These are phyloP conservation scores for Tonatia bakeri DNA, from an alignment of 2,113 vertebrate species.

Conservation along the genomic window DNA sequence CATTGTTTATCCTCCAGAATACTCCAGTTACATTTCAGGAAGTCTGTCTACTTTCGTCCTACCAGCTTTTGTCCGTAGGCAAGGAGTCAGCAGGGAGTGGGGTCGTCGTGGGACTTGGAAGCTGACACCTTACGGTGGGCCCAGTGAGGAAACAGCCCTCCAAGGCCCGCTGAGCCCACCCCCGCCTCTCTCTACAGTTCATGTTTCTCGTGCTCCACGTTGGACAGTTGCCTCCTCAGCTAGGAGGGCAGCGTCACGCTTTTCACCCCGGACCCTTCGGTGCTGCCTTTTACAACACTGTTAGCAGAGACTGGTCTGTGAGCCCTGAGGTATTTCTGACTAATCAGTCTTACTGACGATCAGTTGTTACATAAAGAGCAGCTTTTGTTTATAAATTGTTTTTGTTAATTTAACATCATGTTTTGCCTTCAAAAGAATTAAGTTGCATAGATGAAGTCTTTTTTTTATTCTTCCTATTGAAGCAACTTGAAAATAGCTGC, in stretches of 20 bases:
- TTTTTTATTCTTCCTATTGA: background rate
- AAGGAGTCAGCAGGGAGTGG: background rate
- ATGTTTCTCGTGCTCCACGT: background rate
- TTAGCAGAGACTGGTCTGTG: too few species aligned
- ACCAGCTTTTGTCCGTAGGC: background rate
- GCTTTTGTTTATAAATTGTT: background rate
- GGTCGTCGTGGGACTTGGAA: background rate
- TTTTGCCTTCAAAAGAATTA: background rate
- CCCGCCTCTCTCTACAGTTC: background rate
- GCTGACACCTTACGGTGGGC: background rate
- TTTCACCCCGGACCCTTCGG: fast-evolving
- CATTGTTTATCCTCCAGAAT: background rate
- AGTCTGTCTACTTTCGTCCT: background rate
- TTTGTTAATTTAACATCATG: background rate
- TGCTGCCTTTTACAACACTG: fast-evolving
- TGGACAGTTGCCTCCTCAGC: too few species aligned
- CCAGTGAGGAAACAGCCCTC: background rate
- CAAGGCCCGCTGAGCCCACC: fast-evolving
- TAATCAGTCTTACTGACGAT: background rate
- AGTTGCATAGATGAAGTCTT: background rate
- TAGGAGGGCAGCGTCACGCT: too few species aligned
- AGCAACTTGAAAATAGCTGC: background rate
- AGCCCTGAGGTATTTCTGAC: background rate
- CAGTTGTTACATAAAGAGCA: background rate
- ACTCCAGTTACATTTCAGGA: background rate